A percentile compares a stretch with the other conserved stretches of the same genome.
Conservation (phyloP, 2,888 invertebrate genomes). For the Drosophila subsilvestris region DNA sequence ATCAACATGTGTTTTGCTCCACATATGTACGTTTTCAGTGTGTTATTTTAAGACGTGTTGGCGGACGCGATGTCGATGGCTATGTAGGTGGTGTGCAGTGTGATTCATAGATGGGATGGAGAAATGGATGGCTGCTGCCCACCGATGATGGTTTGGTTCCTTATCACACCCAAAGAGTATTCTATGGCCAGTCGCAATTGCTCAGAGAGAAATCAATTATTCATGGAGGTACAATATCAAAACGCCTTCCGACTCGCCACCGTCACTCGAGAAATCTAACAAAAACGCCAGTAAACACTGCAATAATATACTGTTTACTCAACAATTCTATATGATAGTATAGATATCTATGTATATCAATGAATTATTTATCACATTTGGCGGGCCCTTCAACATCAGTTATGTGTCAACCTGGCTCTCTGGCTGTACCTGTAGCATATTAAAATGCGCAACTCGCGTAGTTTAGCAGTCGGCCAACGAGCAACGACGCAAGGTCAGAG, state of each 20-base stretch:
- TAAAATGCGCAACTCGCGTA: slow-evolving; percentile 37
- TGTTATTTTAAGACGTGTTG: slow-evolving; percentile 21
- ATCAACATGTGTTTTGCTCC: slow-evolving; percentile 42
- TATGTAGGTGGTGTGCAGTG: not conserved
- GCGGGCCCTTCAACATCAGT: slow-evolving; percentile 62
- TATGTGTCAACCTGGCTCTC: slow-evolving; percentile 30
- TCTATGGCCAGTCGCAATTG: not conserved
- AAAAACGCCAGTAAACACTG: slow-evolving; percentile 21
- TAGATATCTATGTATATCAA: slow-evolving; percentile 47
- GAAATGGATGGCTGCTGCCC: not conserved
- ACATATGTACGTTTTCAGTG: slow-evolving; percentile 17
- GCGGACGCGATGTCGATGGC: slow-evolving; percentile 3
- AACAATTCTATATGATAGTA: slow-evolving; percentile 5
- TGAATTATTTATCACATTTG: slow-evolving; percentile 63
- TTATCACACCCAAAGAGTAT: slow-evolving; percentile 10
- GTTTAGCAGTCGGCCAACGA: slow-evolving; percentile 15
- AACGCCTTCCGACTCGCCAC: slow-evolving; percentile 7
- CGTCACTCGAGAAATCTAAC: slow-evolving; percentile 19
- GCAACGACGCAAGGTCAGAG: slow-evolving; percentile 34
- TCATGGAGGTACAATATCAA: slow-evolving; percentile 20
- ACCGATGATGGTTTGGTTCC: slow-evolving; percentile 17
- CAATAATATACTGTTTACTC: slow-evolving; percentile 9
- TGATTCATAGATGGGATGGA: slow-evolving; percentile 23
- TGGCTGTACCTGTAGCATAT: slow-evolving; percentile 24
- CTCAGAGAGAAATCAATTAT: slow-evolving; percentile 35